Conservation (phyloP, 2,113 vertebrate genomes). For the Nerophis ophidion region DNA sequence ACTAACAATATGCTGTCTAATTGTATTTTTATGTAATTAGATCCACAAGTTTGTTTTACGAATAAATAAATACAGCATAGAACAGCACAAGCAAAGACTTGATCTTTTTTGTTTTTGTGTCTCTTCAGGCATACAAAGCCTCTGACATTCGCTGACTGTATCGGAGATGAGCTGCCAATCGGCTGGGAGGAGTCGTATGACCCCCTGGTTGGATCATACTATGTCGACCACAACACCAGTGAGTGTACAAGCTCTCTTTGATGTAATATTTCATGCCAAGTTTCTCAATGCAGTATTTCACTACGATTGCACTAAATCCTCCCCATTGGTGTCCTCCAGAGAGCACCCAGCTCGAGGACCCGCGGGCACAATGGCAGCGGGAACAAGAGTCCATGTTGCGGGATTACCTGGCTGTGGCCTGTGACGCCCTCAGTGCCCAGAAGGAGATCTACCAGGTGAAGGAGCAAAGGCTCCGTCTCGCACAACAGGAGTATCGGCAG, state of each 20-base stretch:
- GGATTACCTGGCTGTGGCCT: conserved; percentile 90
- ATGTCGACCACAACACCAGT: conserved; percentile 98
- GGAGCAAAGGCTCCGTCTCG: conserved; percentile 88
- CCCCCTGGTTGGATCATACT: conserved; percentile 88
- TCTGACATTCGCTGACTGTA: conserved; percentile 96
- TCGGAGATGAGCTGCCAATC: conserved; percentile 91
- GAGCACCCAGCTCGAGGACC: conserved; percentile 96
- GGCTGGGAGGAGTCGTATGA: conserved; percentile 97
- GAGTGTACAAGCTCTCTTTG: conserved; percentile 51
- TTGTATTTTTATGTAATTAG: background rate
- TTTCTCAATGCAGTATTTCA: too few species aligned
- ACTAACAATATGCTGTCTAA: background rate
- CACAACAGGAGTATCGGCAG: conserved; percentile 91
- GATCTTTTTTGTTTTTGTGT: conserved; percentile 20
- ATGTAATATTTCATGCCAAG: too few species aligned
- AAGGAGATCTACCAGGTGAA: conserved; percentile 97
- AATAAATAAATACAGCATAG: too few species aligned
- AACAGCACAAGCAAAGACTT: background rate
- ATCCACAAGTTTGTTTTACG: background rate
- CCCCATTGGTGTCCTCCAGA: conserved; percentile 41
- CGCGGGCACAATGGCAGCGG: conserved; percentile 89
- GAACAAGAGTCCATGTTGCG: conserved; percentile 96
- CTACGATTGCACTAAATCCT: background rate
- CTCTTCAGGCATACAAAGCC: conserved; percentile 90
- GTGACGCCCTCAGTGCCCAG: conserved; percentile 89